Base-by-base conservation (phyloP, 2,888 invertebrate genomes). In the Alcis repandata region DNA sequence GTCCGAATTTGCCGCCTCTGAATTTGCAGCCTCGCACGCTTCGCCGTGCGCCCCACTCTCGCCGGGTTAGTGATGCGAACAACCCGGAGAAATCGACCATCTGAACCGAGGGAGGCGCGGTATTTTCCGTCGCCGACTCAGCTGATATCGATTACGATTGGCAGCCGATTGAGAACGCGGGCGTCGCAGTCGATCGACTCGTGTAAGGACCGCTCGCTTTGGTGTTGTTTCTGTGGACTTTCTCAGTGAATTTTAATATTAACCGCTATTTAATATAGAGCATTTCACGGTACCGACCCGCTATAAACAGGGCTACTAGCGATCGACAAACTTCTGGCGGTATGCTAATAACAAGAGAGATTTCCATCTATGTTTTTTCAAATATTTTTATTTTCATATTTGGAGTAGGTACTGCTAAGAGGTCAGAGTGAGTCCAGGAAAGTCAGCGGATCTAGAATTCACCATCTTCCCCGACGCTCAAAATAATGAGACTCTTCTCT, bases 1-100 rank as follows among this genome's bases (percentile, higher is more conserved):
- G 97, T 77, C 97, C 97, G 0, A 97, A 97, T 81, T 85, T 97
- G 63, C 97, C 97, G 9, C 97, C 97, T 0, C 86, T 97, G 48
- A 97, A 97, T 82, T 94, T 96, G 32, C 94, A 94, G 76, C 91
- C 90, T 1, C 83, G 94, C 8, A 94, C 95, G 0, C 86, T 94
- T 0, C 92, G 95, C 61, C 82, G 93, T 38, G 88, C 93, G 0
- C 90, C 93, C 0, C 93, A 91, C 68, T 93, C 93, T 7, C 91
- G 94, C 56, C 90, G 94, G 33, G 92, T 94, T 32, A 92, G 92
- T 59, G 94, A 93, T 73, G 94, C 93, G 46, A 90, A 89, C 63
- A 90, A 90, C 70, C 81, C 91, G 0, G 92, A 91, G 69, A 92
- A 90, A 63, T 82, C 93, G 86, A 87, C 92, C 80, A 93, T 94